phyloP scores from a whole-genome alignment of 2,797 vertebrate species.

The Cryptoblepharus egeriae region DNA sequence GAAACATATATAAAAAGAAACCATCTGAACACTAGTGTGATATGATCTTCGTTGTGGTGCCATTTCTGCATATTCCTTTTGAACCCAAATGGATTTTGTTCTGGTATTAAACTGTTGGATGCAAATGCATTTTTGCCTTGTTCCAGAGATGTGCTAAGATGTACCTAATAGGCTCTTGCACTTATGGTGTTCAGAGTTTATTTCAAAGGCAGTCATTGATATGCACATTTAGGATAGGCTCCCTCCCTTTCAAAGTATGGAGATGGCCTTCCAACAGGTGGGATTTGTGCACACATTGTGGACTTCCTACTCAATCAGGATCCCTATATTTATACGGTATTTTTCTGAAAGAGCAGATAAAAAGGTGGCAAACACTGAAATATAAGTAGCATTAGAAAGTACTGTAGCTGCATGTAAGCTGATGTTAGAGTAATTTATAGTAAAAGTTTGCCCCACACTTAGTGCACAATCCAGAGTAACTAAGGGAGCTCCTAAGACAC shows the following conservation, averaged over 20 bases:
- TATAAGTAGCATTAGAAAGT: too few species aligned
- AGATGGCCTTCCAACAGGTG: not conserved
- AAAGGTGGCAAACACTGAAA: too few species aligned
- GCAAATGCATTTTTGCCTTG: not conserved
- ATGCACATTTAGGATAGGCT: not conserved
- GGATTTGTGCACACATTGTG: not conserved
- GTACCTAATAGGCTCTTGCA: not conserved
- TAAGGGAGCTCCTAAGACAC: too few species aligned
- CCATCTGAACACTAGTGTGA: conserved; percentile 18
- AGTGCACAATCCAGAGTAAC: too few species aligned
- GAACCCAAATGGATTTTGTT: not conserved
- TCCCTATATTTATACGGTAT: too few species aligned
- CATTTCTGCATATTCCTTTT: not conserved
- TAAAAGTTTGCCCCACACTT: not conserved
- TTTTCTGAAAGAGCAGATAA: too few species aligned
- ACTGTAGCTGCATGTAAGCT: too few species aligned
- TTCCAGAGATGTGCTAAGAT: not conserved
- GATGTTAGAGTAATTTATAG: too few species aligned
- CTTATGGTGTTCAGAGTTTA: not conserved
- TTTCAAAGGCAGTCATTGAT: not conserved
- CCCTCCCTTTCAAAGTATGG: not conserved
- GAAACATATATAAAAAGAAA: conserved; percentile 29
- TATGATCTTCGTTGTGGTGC: not conserved
- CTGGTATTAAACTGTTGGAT: not conserved
- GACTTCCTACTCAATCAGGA: not conserved